phyloP scores from a whole-genome alignment of 2,797 vertebrate genomes.

The Phylloscopus collybita region DNA sequence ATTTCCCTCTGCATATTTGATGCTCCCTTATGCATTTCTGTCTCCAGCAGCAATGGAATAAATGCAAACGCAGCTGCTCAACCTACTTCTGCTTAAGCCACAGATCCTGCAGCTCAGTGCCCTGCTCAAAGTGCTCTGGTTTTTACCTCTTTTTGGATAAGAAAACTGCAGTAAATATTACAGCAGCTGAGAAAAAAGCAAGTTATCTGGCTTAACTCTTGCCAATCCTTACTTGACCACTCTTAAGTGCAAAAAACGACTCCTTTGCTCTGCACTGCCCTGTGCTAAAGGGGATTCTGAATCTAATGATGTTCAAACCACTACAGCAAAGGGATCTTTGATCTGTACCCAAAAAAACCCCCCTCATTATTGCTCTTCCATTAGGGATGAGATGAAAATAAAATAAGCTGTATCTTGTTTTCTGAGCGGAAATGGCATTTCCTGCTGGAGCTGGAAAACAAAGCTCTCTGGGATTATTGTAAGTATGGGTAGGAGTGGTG shows the following conservation, averaged over 20 bases:
- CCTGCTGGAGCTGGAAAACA: not conserved
- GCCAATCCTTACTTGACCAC: not conserved
- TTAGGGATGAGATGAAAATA: not conserved
- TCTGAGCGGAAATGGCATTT: not conserved
- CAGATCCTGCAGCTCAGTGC: not conserved
- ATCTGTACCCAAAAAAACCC: not conserved
- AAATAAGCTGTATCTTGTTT: not conserved
- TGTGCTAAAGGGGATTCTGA: not conserved
- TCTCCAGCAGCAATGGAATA: not conserved
- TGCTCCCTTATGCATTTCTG: not conserved
- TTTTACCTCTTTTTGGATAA: not conserved
- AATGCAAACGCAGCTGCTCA: not conserved
- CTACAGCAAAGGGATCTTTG: not conserved
- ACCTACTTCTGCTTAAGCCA: not conserved
- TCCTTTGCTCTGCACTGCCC: not conserved
- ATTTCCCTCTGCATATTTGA: not conserved
- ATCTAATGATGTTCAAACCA: not conserved
- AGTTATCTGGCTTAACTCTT: not conserved
- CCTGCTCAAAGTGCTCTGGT: not conserved
- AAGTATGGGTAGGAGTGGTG: rapidly evolving
- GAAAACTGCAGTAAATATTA: not conserved
- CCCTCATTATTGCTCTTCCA: not conserved
- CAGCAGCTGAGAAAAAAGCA: not conserved
- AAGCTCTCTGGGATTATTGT: not conserved
- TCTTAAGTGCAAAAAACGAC: not conserved